Evolutionary conservation across 2,797 vertebrate species (phyloP).

Genomic region (Notolepis coatsorum): DNA sequence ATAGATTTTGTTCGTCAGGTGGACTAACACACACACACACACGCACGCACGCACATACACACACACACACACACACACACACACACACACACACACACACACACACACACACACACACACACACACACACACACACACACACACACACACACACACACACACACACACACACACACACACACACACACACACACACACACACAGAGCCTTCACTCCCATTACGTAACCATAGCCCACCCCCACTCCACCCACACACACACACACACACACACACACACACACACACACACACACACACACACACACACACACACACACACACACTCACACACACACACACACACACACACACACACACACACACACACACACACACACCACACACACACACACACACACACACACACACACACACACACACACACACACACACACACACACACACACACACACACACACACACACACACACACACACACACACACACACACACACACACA

Average conservation of each 20-base stretch:
- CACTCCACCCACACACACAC: no score
- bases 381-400: background rate
- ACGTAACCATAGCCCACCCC: no score
- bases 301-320: background rate
- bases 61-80: background rate
- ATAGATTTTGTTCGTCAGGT: no score
- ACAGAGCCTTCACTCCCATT: background rate
- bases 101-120: background rate
- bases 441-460: background rate
- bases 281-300: background rate
- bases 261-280: background rate
- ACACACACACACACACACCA: background rate
- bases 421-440: background rate
- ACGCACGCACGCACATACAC: background rate
- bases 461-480: background rate
- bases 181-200: background rate
- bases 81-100: background rate
- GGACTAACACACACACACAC: background rate
- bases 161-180: no score
- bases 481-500: background rate
- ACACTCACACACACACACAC: background rate
- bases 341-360: background rate
- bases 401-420: background rate
- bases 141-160: constrained; percentile 1
- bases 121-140: background rate